Percentiles rank a stretch among this genome's conserved stretches.
These are phyloP conservation scores for Glandiceps talaboti DNA, from an alignment of 53 echinoderm and acorn worm genomes.

Conservation along the genomic window DNA sequence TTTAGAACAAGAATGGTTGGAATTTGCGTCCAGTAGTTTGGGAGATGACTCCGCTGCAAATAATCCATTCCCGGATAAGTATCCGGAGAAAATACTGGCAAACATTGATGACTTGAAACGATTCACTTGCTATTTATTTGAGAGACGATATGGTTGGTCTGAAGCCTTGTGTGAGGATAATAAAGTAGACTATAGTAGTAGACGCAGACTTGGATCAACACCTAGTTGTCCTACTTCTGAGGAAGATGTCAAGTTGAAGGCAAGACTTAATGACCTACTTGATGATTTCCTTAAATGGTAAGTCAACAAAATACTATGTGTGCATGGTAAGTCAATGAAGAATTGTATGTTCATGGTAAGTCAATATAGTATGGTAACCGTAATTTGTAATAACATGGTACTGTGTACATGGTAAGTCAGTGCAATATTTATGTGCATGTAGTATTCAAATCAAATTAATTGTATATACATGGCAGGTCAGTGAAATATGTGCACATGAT, in stretches of 20 bases:
- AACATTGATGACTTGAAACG: slow-evolving; percentile 47
- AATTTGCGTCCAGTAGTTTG: slow-evolving; percentile 16
- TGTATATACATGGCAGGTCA: too few relatives aligned
- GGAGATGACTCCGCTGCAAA: slow-evolving; percentile 20
- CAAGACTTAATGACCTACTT: slow-evolving; percentile 55
- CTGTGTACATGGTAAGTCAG: too few relatives aligned
- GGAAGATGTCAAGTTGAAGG: slow-evolving; percentile 37
- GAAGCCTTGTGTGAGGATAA: slow-evolving; percentile 27
- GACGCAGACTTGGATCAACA: neutral
- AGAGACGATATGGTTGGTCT: slow-evolving; percentile 83
- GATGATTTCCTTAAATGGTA: slow-evolving; percentile 87
- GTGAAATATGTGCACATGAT: too few relatives aligned
- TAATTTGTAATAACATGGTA: too few relatives aligned
- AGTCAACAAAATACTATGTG: too few relatives aligned
- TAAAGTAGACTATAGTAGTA: neutral
- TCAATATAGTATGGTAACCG: too few relatives aligned
- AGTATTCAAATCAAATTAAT: too few relatives aligned
- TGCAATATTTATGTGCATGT: too few relatives aligned
- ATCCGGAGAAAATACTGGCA: slow-evolving; percentile 38
- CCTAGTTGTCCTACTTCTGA: neutral
- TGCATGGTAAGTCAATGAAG: too few relatives aligned
- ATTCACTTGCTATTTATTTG: slow-evolving; percentile 68
- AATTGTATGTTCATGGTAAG: too few relatives aligned
- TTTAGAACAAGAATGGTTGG: slow-evolving; percentile 42
- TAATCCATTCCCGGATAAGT: slow-evolving; percentile 58